Percentiles rank a stretch among this genome's conserved stretches.
Conservation (phyloP, 1,140 invertebrate species). For the Diprion similis region DNA sequence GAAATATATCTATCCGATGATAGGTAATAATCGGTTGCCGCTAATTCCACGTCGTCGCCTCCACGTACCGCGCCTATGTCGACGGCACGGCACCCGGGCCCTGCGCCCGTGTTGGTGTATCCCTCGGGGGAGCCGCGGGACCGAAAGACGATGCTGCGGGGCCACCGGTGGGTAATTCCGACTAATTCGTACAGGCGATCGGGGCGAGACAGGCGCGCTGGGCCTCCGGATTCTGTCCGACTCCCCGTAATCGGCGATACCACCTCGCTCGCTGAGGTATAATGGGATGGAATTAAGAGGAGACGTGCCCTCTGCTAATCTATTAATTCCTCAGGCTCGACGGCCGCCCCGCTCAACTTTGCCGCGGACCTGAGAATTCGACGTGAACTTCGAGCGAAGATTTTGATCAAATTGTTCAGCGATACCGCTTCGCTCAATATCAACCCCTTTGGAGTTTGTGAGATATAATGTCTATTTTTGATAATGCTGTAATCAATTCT, state of each 20-base stretch:
- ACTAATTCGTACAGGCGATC: neutral
- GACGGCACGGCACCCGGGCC: neutral
- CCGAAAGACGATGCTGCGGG: neutral
- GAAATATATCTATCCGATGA: neutral
- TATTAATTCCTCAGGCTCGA: slow-evolving; percentile 48
- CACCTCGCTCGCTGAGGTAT: slow-evolving; percentile 41
- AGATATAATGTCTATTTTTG: no score
- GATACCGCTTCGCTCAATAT: no score
- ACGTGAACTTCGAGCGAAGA: no score
- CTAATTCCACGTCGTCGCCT: slow-evolving; percentile 6
- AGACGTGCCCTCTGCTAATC: slow-evolving; percentile 59
- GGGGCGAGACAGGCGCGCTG: neutral
- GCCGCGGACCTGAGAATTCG: no score
- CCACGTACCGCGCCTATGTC: neutral
- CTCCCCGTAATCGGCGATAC: slow-evolving; percentile 48
- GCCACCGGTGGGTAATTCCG: neutral
- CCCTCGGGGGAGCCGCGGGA: neutral
- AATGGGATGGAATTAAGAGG: slow-evolving; percentile 58
- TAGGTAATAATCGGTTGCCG: slow-evolving; percentile 7
- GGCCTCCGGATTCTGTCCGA: neutral
- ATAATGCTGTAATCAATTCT: no score
- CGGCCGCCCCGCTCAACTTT: no score
- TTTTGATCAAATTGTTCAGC: no score
- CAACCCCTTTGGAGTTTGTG: no score
- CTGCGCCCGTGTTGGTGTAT: neutral